Evolutionary conservation across 2,113 vertebrate species (phyloP), one percentile per base, ranked within the genome.

Genomic region (Xenopus laevis): DNA sequence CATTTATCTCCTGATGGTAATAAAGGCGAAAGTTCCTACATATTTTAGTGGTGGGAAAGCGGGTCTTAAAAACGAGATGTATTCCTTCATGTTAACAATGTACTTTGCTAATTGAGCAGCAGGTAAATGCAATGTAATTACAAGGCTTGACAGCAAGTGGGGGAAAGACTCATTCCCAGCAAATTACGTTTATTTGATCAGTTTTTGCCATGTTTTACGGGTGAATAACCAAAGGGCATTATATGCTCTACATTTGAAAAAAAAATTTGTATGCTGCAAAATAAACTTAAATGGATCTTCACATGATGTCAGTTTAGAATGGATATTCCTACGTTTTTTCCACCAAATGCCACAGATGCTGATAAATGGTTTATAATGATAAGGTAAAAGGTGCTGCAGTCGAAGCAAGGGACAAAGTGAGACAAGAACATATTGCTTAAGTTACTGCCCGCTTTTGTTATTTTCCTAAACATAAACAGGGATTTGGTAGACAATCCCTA

Each of bases 1-100:
- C 91, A 94, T 95, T 94, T 93, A 93, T 95, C 92, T 94, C 89
- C 87, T 88, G 83, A 86, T 87, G 87, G 89, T 90, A 92, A 91
- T 91, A 92, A 92, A 92, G 91, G 87, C 87, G 80, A 83, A 85
- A 89, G 88, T 82, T 83, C 84, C 90, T 92, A 88, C 89, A 91
- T 92, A 89, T 93, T 92, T 94, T 92, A 91, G 86, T 85, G 80
- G 82, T 74, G 84, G 80, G 79, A 83, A 84, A 89, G 85, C 83
- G 80, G 81, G 82, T 80, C 86, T 90, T 90, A 87, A 86, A 91
- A 92, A 89, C 89, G 87, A 87, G 88, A 90, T 86, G 84, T 86
- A 85, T 88, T 86, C 84, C 85, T 89, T 89, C 87, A 78, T 88
- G 84, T 87, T 90, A 87, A 87, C 89, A 83, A 87, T 91, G 89